Base-by-base conservation (phyloP, 2,888 invertebrate genomes). In the Perizoma flavofasciatum region DNA sequence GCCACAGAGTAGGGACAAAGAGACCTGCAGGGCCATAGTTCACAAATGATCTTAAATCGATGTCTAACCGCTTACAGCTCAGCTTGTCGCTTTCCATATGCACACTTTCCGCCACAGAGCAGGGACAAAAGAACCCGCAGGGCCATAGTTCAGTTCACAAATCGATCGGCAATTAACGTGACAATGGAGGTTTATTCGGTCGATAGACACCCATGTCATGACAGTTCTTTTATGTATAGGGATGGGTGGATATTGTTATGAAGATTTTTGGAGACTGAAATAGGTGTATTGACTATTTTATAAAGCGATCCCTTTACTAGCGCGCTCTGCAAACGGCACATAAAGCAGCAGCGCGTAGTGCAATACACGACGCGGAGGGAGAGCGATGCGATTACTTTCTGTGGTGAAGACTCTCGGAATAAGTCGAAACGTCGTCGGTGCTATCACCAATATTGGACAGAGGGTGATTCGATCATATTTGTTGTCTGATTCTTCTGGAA, bases 151-250 rank as follows among this genome's bases (percentile, higher is more conserved):
- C 78, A 79, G 71, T 75, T 75, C 74, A 78, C 78, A 78, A 77
- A 85, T 84, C 83, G 78, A 85, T 80, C 73, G 71, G 69, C 82
- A 78, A 82, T 84, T 81, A 81, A 63, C 68, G 69, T 72, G 63
- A 85, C 86, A 86, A 86, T 65, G 80, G 44, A 44, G 62, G 55
- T 65, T 70, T 71, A 67, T 62, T 67, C 67, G 71, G 65, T 57
- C 67, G 51, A 50, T 63, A 74, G 75, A 68, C 73, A 67, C 1
- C 61, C 69, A 68, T 69, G 73, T 77, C 74, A 66, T 56, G 53
- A 33, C 58, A 52, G 39, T 39, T 55, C 55, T 52, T 49, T 53
- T 57, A 57, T 46, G 32, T 40, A 44, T 40, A 52, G 41, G 40
- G 48, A 45, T 51, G 55, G 45, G 44, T 32, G 3, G 45, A 10